A percentile compares a stretch with the other conserved stretches of the same genome.
These are phyloP conservation scores for Lepidurus packardi DNA, from an alignment of 1,140 invertebrate species.

Conservation along the genomic window DNA sequence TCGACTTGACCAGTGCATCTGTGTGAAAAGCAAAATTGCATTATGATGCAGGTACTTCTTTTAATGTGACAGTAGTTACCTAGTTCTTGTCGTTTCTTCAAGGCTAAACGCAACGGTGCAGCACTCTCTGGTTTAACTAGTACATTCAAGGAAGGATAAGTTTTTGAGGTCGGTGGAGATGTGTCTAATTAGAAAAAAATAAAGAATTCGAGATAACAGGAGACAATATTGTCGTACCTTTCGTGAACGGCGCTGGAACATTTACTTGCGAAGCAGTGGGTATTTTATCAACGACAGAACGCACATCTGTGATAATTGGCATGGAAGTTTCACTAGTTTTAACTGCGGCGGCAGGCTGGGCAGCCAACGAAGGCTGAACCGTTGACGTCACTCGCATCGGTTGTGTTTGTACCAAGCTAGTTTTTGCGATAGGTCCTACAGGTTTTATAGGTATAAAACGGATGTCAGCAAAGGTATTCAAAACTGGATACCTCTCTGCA, in stretches of 20 bases:
- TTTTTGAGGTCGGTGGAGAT: background rate
- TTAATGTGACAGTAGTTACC: slow-evolving; percentile 41
- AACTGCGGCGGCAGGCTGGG: background rate
- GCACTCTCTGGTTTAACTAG: background rate
- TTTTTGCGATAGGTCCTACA: background rate
- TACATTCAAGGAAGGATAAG: background rate
- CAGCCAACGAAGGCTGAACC: background rate
- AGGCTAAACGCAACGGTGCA: background rate
- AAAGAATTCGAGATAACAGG: background rate
- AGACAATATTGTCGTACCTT: background rate
- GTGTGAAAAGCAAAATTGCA: slow-evolving; percentile 33
- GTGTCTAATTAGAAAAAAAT: background rate
- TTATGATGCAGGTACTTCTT: background rate
- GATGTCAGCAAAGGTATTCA: background rate
- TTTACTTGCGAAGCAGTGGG: background rate
- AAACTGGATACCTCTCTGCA: background rate
- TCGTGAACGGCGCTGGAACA: background rate
- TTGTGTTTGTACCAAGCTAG: background rate
- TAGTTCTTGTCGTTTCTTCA: slow-evolving; percentile 51
- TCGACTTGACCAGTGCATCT: slow-evolving; percentile 68
- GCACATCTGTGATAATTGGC: background rate
- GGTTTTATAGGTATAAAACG: background rate
- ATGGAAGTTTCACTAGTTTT: background rate
- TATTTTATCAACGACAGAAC: background rate
- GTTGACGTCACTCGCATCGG: background rate